phyloP scores from a whole-genome alignment of 2,113 vertebrate species.

The Onychostoma macrolepis region DNA sequence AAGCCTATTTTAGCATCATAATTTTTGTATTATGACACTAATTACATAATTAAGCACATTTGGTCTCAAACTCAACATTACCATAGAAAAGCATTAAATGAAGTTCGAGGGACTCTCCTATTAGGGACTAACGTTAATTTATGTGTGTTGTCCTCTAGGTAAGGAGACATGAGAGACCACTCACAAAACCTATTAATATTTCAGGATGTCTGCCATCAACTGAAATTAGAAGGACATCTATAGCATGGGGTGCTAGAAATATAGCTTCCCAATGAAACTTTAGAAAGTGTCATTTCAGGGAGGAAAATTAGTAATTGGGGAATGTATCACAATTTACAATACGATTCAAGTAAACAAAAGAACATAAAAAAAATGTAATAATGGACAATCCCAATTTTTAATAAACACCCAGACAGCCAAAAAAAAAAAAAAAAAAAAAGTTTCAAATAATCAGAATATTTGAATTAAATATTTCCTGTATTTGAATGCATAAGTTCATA shows the following conservation, averaged over 20 bases:
- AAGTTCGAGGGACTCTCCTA: background rate
- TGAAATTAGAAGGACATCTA: background rate
- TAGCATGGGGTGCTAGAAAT: background rate
- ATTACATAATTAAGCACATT: background rate
- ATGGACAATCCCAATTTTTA: background rate
- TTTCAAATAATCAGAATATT: too few relatives aligned
- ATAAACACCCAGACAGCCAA: background rate
- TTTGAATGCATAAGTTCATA: background rate
- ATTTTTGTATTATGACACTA: background rate
- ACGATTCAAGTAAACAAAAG: background rate
- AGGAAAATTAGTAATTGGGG: background rate
- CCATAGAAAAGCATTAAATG: background rate
- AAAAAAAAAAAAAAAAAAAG: background rate
- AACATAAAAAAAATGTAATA: background rate
- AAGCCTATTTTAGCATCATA: background rate
- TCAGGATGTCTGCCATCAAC: background rate
- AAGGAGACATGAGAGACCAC: background rate
- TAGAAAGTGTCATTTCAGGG: background rate
- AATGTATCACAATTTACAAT: background rate
- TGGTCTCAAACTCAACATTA: background rate
- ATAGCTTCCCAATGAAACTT: background rate
- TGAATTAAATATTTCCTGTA: background rate
- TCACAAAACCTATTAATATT: background rate
- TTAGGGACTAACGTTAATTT: background rate
- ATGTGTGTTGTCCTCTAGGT: background rate